A percentile compares a stretch with the other conserved stretches of the same genome.
Conservation (phyloP, 2,888 invertebrate species). For the Dicyrtomina minuta region DNA sequence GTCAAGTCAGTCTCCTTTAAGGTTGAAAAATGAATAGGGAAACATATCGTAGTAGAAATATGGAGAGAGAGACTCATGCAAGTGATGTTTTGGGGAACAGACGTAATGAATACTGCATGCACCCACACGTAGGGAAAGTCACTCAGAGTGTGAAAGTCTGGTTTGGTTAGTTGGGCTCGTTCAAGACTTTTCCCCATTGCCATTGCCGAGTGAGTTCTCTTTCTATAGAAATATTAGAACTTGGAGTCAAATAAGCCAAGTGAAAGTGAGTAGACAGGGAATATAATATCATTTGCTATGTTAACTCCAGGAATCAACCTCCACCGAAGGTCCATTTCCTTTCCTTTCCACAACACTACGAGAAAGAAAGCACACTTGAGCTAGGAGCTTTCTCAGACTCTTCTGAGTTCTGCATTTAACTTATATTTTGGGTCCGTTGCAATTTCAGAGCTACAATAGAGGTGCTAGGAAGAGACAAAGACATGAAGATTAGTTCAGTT, state of each 20-base stretch:
- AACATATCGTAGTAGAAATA: too few species aligned
- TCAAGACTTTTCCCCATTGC: too few species aligned
- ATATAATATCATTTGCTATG: slow-evolving; percentile 26
- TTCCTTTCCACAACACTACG: not conserved
- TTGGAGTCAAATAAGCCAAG: not conserved
- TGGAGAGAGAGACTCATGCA: not conserved
- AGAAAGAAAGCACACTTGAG: not conserved
- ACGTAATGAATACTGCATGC: slow-evolving; percentile 25
- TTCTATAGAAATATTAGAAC: too few species aligned
- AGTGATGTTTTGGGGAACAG: slow-evolving; percentile 17
- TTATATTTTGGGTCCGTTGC: not conserved
- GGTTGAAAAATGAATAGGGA: slow-evolving; percentile 21
- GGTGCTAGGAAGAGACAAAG: not conserved
- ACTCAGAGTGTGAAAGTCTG: too few species aligned
- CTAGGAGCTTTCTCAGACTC: not conserved
- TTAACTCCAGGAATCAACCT: not conserved
- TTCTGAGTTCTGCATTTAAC: not conserved
- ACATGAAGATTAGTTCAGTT: not conserved
- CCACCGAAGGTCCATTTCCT: too few species aligned
- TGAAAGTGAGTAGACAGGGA: slow-evolving; percentile 20
- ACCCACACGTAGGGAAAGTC: too few species aligned
- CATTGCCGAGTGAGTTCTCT: too few species aligned
- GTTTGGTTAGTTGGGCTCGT: too few species aligned
- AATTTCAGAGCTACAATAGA: too few species aligned
- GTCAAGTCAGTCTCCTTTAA: not conserved